Conservation (phyloP, 2,888 invertebrate species). For the Brachyptera risi region DNA sequence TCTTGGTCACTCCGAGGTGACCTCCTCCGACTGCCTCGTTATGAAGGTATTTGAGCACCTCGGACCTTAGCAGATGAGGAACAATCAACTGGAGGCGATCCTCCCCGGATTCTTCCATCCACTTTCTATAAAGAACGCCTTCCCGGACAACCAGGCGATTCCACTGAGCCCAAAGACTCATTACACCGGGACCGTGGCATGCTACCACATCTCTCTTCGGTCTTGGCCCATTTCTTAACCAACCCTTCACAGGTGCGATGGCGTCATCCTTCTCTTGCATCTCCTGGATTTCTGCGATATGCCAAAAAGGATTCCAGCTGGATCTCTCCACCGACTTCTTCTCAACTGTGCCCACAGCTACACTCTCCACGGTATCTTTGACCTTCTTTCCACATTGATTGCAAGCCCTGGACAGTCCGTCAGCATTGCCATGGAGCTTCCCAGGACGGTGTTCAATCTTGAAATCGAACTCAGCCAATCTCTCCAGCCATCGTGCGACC, state of each 20-base stretch:
- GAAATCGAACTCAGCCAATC: not conserved
- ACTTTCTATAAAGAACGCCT: not conserved
- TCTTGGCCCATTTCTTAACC: too few species aligned
- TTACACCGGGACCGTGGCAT: too few species aligned
- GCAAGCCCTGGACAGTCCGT: not conserved
- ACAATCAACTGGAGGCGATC: not conserved
- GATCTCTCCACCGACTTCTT: not conserved
- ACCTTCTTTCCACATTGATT: too few species aligned
- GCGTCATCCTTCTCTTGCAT: not conserved
- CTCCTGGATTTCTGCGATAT: not conserved
- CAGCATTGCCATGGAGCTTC: not conserved
- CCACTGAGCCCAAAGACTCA: not conserved
- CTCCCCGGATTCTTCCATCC: not conserved
- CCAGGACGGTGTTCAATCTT: not conserved
- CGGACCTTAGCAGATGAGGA: not conserved
- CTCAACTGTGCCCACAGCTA: too few species aligned
- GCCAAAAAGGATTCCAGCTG: not conserved
- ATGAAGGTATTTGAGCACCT: not conserved
- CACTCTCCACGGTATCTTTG: too few species aligned
- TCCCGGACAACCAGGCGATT: not conserved
- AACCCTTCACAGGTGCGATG: too few species aligned
- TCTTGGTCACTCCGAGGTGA: conserved; percentile 1
- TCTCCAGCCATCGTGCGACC: not conserved
- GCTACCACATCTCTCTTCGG: too few species aligned
- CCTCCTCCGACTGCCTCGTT: not conserved